These are phyloP conservation scores for Epinephelus coioides DNA, from an alignment of 2,797 vertebrate genomes.

Conservation along the genomic window DNA sequence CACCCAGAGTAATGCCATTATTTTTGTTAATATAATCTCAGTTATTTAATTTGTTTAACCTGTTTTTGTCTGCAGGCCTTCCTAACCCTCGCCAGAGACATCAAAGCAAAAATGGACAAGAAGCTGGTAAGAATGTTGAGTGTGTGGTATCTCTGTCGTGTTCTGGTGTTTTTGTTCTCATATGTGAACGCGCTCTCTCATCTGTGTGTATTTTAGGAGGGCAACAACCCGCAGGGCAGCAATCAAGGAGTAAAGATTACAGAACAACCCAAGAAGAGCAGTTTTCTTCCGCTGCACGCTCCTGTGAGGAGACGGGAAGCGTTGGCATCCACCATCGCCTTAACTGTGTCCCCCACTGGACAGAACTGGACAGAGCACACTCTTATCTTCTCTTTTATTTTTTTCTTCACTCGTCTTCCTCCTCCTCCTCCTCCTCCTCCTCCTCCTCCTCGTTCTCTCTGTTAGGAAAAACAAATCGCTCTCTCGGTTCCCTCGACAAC, in stretches of 20 bases:
- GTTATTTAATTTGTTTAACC: not conserved
- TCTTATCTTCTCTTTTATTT: conserved; percentile 54
- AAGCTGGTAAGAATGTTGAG: conserved; percentile 92
- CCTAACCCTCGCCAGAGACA: conserved; percentile 97
- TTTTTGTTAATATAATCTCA: not conserved
- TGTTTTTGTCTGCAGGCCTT: conserved; percentile 89
- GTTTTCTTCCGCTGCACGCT: conserved; percentile 97
- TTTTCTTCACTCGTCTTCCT: conserved; percentile 54
- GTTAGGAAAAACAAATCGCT: conserved; percentile 19
- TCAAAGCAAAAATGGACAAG: conserved; percentile 99
- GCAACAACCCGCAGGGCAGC: conserved; percentile 95
- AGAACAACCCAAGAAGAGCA: conserved; percentile 97
- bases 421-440: conserved; percentile 49
- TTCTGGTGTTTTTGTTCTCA: not conserved
- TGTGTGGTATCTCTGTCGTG: not conserved
- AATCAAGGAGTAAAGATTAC: conserved; percentile 94
- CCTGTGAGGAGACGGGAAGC: conserved; percentile 86
- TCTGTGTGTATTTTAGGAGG: conserved; percentile 88
- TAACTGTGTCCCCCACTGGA: conserved; percentile 82
- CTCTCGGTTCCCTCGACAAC: conserved; percentile 33
- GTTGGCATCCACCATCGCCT: conserved; percentile 84
- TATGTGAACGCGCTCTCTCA: not conserved
- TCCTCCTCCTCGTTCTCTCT: conserved; percentile 15
- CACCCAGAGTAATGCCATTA: not conserved
- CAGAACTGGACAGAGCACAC: conserved; percentile 90